Conservation (phyloP, 2,888 invertebrate species). For the Argyresthia albistria region DNA sequence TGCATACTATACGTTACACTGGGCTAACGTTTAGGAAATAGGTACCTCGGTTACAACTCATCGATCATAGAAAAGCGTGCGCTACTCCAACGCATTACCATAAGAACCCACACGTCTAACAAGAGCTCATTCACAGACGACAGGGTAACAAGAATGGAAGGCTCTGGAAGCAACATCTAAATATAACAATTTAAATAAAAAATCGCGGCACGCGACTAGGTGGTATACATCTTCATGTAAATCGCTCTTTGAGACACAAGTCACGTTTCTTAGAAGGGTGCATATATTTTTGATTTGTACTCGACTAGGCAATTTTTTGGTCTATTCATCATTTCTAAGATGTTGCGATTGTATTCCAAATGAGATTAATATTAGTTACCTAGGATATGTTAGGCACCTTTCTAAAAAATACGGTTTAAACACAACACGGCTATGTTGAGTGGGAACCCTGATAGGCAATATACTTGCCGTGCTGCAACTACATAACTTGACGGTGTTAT, state of each 20-base stretch:
- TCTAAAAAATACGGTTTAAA: too few relatives aligned
- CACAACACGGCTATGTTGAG: too few relatives aligned
- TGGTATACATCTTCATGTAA: conserved; percentile 51
- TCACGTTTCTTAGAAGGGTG: conserved; percentile 65
- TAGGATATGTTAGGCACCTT: not conserved
- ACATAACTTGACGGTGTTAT: too few relatives aligned
- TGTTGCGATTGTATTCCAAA: not conserved
- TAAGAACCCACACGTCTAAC: not conserved
- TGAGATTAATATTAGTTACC: not conserved
- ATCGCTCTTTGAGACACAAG: conserved; percentile 49
- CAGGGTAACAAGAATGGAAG: not conserved
- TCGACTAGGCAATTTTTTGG: conserved; percentile 55
- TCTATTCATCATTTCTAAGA: conserved; percentile 32
- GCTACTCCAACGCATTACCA: not conserved
- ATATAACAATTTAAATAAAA: conserved; percentile 63
- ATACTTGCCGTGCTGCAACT: too few relatives aligned
- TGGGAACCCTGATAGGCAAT: too few relatives aligned
- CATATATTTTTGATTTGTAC: conserved; percentile 72
- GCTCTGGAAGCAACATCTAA: conserved; percentile 4
- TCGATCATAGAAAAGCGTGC: not conserved
- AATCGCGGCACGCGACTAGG: conserved; percentile 62
- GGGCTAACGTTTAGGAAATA: not conserved
- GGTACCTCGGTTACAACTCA: not conserved
- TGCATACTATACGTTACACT: too few relatives aligned
- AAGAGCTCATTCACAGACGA: not conserved